Conservation (phyloP, 1,140 invertebrate genomes). For the Laupala kohalensis region DNA sequence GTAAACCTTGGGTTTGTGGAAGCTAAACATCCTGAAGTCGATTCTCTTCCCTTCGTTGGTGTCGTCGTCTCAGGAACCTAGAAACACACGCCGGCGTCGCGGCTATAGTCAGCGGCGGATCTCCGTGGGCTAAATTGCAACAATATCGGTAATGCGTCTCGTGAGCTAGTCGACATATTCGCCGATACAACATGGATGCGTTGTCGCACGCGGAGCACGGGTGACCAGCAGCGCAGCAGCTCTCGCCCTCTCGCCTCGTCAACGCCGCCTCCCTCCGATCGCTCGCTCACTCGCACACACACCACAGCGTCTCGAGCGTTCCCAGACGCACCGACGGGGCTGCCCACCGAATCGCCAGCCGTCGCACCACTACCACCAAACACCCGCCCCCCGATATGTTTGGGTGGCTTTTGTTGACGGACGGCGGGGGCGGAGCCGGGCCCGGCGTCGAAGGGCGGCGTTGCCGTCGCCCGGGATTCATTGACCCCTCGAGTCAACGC, state of each 20-base stretch:
- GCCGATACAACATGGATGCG: background rate
- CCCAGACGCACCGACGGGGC: constrained; percentile 17
- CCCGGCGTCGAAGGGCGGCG: constrained; percentile 13
- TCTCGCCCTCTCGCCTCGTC: background rate
- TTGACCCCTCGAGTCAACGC: constrained; percentile 5
- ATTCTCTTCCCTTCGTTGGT: background rate
- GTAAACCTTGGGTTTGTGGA: constrained; percentile 81
- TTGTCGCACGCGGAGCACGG: background rate
- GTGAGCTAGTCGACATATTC: background rate
- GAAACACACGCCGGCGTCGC: background rate
- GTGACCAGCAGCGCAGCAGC: no score
- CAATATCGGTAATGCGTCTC: background rate
- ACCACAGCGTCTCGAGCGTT: no score
- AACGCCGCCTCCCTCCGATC: constrained; percentile 13
- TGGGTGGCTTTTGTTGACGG: background rate
- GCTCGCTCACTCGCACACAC: constrained; percentile 20
- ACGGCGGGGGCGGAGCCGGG: constrained; percentile 10
- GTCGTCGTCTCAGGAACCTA: background rate
- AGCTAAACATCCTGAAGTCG: constrained; percentile 60
- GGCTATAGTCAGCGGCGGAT: background rate
- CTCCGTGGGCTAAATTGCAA: background rate
- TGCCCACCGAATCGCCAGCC: constrained; percentile 2
- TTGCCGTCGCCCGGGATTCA: constrained; percentile 7
- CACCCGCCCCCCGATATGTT: background rate
- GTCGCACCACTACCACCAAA: background rate